Percentiles rank a stretch among this genome's conserved stretches.
Evolutionary conservation across 2,888 invertebrate species (phyloP).

Genomic region (Zygogramma bicolorata): DNA sequence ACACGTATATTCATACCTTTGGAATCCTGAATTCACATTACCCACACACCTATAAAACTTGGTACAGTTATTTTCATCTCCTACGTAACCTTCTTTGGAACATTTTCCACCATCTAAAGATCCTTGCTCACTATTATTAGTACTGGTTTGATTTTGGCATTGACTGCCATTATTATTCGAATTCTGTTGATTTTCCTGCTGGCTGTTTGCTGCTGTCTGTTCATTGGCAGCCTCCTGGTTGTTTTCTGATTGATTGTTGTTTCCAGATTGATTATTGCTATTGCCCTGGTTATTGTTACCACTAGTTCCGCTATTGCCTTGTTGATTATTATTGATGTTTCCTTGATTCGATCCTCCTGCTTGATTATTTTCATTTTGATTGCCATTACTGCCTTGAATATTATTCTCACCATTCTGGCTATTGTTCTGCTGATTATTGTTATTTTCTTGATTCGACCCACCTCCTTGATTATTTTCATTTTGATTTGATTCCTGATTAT

Average conservation of each 20-base stretch:
- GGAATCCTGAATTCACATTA: slow-evolving; percentile 72
- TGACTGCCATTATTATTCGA: neutral
- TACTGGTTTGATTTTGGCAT: neutral
- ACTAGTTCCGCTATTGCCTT: slow-evolving; percentile 12
- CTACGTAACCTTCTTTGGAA: slow-evolving; percentile 77
- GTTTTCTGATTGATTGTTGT: slow-evolving; percentile 21
- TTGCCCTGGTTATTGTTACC: slow-evolving; percentile 16
- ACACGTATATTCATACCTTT: slow-evolving; percentile 79
- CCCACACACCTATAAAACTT: slow-evolving; percentile 84
- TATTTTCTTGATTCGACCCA: slow-evolving; percentile 25
- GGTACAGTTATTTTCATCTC: slow-evolving; percentile 77
- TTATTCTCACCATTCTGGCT: slow-evolving; percentile 13
- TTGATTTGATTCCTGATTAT: slow-evolving; percentile 13
- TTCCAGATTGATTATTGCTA: neutral
- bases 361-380: slow-evolving; percentile 11
- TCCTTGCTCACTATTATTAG: slow-evolving; percentile 17
- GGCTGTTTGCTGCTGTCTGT: slow-evolving; percentile 26
- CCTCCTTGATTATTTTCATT: slow-evolving; percentile 17
- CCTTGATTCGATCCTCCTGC: slow-evolving; percentile 36
- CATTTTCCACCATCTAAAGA: slow-evolving; percentile 63
- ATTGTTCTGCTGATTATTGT: slow-evolving; percentile 17
- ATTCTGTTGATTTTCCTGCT: slow-evolving; percentile 19
- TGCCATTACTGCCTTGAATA: slow-evolving; percentile 16
- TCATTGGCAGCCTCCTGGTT: slow-evolving; percentile 14
- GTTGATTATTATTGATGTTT: slow-evolving; percentile 23